Conservation (phyloP, 2,113 vertebrate genomes). For the Jaculus jaculus region DNA sequence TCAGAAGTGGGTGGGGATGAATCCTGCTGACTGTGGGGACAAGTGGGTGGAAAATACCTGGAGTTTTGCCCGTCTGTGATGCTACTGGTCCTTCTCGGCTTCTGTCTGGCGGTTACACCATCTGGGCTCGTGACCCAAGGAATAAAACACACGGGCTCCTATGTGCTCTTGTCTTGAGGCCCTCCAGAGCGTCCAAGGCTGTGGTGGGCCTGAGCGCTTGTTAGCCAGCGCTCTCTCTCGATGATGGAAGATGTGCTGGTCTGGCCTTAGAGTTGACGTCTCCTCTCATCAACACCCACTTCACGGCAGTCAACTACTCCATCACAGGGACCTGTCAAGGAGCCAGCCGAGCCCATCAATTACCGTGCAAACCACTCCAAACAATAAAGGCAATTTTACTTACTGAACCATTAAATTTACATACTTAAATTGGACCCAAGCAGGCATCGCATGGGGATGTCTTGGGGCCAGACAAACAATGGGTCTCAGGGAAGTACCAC, state of each 20-base stretch:
- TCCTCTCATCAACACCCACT: slow-evolving; percentile 72
- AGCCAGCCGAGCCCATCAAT: slow-evolving; percentile 83
- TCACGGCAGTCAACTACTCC: slow-evolving; percentile 74
- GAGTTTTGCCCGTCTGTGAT: rapidly evolving
- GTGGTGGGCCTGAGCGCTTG: neutral
- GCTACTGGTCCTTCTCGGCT: neutral
- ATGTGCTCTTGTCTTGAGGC: rapidly evolving
- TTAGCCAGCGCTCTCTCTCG: neutral
- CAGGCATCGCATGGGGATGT: slow-evolving; percentile 77
- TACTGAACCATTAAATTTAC: slow-evolving; percentile 87
- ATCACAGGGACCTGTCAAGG: slow-evolving; percentile 77
- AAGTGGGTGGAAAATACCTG: neutral
- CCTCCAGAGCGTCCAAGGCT: no score
- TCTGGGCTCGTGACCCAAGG: neutral
- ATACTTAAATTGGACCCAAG: slow-evolving; percentile 85
- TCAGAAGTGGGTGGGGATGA: neutral
- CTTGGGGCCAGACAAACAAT: slow-evolving; percentile 81
- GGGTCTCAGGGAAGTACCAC: slow-evolving; percentile 80
- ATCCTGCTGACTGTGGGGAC: neutral
- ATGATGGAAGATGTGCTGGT: neutral
- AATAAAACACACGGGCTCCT: neutral
- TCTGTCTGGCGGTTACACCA: no score
- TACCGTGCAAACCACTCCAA: slow-evolving; percentile 83
- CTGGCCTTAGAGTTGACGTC: neutral
- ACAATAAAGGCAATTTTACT: slow-evolving; percentile 86